Evolutionary conservation across 2,888 invertebrate genomes (phyloP), one percentile per base, ranked within the genome.

Genomic region (Oligia strigilis): DNA sequence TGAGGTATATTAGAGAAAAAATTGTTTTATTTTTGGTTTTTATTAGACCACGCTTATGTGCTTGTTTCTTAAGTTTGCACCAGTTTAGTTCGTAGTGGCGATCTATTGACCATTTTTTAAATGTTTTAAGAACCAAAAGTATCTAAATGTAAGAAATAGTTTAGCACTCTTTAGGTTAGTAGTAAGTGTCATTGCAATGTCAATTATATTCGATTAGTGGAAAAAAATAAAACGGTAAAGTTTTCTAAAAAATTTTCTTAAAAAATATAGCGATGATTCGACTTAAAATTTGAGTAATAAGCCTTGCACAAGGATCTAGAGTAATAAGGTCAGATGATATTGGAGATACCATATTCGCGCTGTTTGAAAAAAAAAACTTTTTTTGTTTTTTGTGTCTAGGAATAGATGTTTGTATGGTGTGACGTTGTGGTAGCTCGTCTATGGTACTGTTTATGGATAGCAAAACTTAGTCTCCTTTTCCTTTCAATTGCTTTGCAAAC

Each of bases 151-250:
- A 96, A 96, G 96, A 91, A 91, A 94, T 95, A 96, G 95, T 94
- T 93, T 96, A 96, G 96, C 96, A 96, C 95, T 94, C 90, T 94
- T 93, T 96, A 96, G 96, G 94, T 93, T 97, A 96, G 95, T 96
- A 97, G 96, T 96, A 96, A 96, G 96, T 95, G 95, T 96, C 95
- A 96, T 96, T 94, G 96, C 96, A 94, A 96, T 95, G 97, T 97
- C 97, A 97, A 97, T 97, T 97, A 97, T 97, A 97, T 97, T 96
- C 94, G 95, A 96, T 95, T 97, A 97, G 97, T 94, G 93, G 83
- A 91, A 93, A 93, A 93, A 93, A 93, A 92, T 93, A 93, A 93
- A 94, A 93, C 95, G 93, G 94, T 94, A 95, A 90, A 95, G 93
- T 95, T 96, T 96, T 96, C 95, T 96, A 96, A 93, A 95, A 94